These are phyloP conservation scores for Euplagia quadripunctaria DNA, from an alignment of 2,888 invertebrate genomes.

Conservation along the genomic window DNA sequence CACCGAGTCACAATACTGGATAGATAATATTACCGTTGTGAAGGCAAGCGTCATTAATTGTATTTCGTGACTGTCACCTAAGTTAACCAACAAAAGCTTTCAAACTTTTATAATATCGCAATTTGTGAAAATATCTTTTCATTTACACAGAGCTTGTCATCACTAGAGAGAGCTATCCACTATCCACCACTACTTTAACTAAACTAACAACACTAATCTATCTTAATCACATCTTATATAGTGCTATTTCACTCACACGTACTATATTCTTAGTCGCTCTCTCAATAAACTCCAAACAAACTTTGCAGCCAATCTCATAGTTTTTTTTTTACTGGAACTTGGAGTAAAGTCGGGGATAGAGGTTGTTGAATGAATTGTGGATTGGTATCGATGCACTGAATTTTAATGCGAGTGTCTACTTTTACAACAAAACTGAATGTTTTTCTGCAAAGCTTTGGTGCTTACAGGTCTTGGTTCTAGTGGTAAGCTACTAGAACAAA, in stretches of 20 bases:
- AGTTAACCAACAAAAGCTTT: too few species aligned
- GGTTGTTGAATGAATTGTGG: slow-evolving; percentile 29
- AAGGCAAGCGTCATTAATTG: too few species aligned
- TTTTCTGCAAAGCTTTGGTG: slow-evolving; percentile 9
- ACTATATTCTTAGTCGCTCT: slow-evolving; percentile 5
- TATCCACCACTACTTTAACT: slow-evolving; percentile 5
- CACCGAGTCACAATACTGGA: too few species aligned
- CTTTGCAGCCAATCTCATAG: slow-evolving; percentile 7
- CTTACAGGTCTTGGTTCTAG: not conserved
- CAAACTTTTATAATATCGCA: too few species aligned
- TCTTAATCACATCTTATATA: slow-evolving; percentile 15
- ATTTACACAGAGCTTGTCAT: too few species aligned
- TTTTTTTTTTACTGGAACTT: slow-evolving; percentile 23
- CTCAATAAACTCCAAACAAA: slow-evolving; percentile 16
- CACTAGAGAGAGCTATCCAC: too few species aligned
- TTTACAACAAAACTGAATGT: slow-evolving; percentile 15
- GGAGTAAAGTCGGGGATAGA: slow-evolving; percentile 19
- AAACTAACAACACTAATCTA: slow-evolving; percentile 15
- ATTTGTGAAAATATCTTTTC: too few species aligned
- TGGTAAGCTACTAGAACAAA: too few species aligned
- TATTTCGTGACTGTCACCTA: too few species aligned
- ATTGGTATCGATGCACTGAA: slow-evolving; percentile 39
- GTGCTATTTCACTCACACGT: slow-evolving; percentile 9
- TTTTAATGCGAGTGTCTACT: slow-evolving; percentile 33
- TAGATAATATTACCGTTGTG: too few species aligned